Evolutionary conservation across 1,140 invertebrate species (phyloP).

Genomic region (Augochlora pura): DNA sequence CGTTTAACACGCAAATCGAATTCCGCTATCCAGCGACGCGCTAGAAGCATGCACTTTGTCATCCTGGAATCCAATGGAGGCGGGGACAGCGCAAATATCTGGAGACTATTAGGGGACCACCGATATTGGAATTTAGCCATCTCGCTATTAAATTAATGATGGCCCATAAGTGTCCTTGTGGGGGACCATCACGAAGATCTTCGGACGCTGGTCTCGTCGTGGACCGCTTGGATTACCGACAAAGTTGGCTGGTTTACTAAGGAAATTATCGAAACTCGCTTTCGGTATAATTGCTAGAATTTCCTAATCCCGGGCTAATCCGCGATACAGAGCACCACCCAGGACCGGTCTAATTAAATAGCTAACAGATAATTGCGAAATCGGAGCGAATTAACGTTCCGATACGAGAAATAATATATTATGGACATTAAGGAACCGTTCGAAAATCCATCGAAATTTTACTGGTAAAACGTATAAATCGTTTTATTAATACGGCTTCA

Average conservation of each 20-base stretch:
- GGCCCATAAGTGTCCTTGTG: slow-evolving; percentile 20
- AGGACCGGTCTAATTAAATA: background rate
- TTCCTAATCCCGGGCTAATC: slow-evolving; percentile 18
- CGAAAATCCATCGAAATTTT: too few relatives aligned
- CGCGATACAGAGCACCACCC: background rate
- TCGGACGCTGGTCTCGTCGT: background rate
- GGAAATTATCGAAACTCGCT: background rate
- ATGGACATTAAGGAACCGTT: too few relatives aligned
- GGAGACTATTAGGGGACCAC: slow-evolving; percentile 60
- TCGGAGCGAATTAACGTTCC: too few relatives aligned
- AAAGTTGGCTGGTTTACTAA: background rate
- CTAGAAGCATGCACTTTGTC: slow-evolving; percentile 25
- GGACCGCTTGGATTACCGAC: slow-evolving; percentile 30
- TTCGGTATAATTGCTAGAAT: background rate
- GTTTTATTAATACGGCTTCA: too few relatives aligned
- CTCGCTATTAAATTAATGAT: slow-evolving; percentile 69
- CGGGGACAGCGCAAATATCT: slow-evolving; percentile 50
- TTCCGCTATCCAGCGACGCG: background rate
- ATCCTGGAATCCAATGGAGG: slow-evolving; percentile 42
- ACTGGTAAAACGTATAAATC: too few relatives aligned
- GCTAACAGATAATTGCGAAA: background rate
- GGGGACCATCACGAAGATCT: background rate
- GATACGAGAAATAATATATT: too few relatives aligned
- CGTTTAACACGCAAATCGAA: slow-evolving; percentile 8
- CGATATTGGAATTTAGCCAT: slow-evolving; percentile 71